Evolutionary conservation across 2,888 invertebrate species (phyloP).

Genomic region (Marronus borbonicus): DNA sequence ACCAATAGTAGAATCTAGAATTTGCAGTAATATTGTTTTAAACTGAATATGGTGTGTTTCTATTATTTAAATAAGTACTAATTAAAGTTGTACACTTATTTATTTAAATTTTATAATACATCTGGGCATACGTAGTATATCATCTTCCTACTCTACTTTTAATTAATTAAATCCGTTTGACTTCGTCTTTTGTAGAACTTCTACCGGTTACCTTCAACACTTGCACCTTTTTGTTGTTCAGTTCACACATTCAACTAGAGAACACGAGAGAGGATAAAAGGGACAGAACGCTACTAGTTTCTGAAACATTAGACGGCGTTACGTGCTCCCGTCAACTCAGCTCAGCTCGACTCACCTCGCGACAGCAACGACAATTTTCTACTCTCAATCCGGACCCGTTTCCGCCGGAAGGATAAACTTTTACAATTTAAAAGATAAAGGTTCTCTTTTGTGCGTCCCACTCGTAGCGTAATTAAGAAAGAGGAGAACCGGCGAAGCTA

Average conservation of each 20-base stretch:
- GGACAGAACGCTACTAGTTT: neutral
- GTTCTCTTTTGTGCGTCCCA: slow-evolving; percentile 10
- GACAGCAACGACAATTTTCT: neutral
- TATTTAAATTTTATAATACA: too few relatives aligned
- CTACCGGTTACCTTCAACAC: too few relatives aligned
- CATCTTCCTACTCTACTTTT: too few relatives aligned
- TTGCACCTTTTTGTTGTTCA: neutral
- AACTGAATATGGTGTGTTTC: too few relatives aligned
- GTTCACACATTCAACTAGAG: neutral
- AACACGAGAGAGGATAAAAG: neutral
- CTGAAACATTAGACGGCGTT: neutral
- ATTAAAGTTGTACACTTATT: too few relatives aligned
- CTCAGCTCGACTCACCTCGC: neutral
- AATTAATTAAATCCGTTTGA: too few relatives aligned
- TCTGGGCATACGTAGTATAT: too few relatives aligned
- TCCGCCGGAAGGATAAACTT: slow-evolving; percentile 30
- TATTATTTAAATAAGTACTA: too few relatives aligned
- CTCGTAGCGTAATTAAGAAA: slow-evolving; percentile 36
- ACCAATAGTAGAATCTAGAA: too few relatives aligned
- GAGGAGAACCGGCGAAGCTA: neutral
- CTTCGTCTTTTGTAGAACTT: too few relatives aligned
- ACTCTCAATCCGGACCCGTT: slow-evolving; percentile 19
- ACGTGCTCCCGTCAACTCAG: neutral
- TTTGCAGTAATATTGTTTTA: too few relatives aligned
- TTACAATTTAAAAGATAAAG: slow-evolving; percentile 42